Evolutionary conservation across 2,888 invertebrate species (phyloP).

Genomic region (Yponomeuta evonymella): DNA sequence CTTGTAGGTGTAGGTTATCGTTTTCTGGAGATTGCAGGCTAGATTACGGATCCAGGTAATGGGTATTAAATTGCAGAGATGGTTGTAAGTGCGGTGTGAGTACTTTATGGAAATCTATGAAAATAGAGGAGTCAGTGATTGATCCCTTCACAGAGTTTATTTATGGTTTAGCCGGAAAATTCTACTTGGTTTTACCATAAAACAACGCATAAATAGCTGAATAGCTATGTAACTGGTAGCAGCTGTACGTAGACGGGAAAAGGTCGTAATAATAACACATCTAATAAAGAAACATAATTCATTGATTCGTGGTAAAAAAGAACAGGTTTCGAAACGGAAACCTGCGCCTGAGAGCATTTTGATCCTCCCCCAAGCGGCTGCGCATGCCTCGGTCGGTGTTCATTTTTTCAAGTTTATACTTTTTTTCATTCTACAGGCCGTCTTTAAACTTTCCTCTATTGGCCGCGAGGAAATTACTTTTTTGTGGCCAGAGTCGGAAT

Average conservation of each 20-base stretch:
- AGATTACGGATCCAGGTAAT: not conserved
- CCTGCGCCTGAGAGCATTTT: slow-evolving; percentile 38
- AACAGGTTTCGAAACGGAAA: slow-evolving; percentile 53
- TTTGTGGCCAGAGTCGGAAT: slow-evolving; percentile 50
- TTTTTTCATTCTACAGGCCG: slow-evolving; percentile 40
- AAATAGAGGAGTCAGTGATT: too few relatives aligned
- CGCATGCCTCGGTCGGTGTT: slow-evolving; percentile 36
- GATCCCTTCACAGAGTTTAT: too few relatives aligned
- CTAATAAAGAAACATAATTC: slow-evolving; percentile 20
- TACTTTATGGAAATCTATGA: too few relatives aligned
- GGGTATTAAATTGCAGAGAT: slow-evolving; percentile 1
- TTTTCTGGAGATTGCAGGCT: not conserved
- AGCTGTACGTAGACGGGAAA: slow-evolving; percentile 26
- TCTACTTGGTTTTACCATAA: too few relatives aligned
- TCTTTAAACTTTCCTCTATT: slow-evolving; percentile 72
- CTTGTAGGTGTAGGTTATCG: not conserved
- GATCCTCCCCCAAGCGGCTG: slow-evolving; percentile 61
- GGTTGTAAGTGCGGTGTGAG: not conserved
- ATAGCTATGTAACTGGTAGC: slow-evolving; percentile 16
- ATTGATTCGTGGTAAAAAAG: slow-evolving; percentile 38
- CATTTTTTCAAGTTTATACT: slow-evolving; percentile 39
- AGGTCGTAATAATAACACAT: slow-evolving; percentile 18
- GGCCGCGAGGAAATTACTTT: slow-evolving; percentile 61
- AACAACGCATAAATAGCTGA: too few relatives aligned
- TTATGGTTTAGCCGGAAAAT: too few relatives aligned